phyloP scores from a whole-genome alignment of 2,797 vertebrate genomes.

The Pogonophryne albipinna region DNA sequence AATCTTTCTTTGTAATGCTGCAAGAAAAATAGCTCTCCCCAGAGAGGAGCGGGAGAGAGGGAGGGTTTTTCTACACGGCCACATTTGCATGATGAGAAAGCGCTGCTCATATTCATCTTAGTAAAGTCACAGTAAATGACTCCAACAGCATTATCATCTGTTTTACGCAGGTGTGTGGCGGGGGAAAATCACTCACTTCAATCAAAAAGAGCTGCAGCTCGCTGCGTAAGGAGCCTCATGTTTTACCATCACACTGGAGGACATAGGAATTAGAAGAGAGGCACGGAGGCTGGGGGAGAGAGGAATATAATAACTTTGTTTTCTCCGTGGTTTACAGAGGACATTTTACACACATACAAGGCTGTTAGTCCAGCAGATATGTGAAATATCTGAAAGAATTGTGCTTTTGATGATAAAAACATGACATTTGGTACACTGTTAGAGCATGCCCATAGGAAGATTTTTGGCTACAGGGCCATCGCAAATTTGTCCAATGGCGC shows the following conservation, averaged over 20 bases:
- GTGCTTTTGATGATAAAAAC: no score
- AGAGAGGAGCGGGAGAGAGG: constrained; percentile 59
- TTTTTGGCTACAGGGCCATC: no score
- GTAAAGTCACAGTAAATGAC: constrained; percentile 81
- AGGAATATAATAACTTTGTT: constrained; percentile 70
- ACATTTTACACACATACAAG: constrained; percentile 29
- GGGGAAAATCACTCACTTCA: constrained; percentile 80
- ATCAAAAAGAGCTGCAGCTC: constrained; percentile 83
- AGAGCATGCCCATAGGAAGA: no score
- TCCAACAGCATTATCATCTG: constrained; percentile 82
- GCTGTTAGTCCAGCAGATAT: not conserved
- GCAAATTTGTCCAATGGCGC: no score
- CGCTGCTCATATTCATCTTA: constrained; percentile 78
- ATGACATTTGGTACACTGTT: no score
- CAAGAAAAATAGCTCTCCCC: constrained; percentile 68
- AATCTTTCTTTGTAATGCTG: constrained; percentile 72
- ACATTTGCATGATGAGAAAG: constrained; percentile 83
- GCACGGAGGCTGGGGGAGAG: constrained; percentile 44
- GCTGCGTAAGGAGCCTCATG: constrained; percentile 85
- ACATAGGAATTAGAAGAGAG: constrained; percentile 67
- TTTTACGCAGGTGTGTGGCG: constrained; percentile 78
- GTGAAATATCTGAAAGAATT: no score
- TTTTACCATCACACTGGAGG: constrained; percentile 87
- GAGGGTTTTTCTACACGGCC: constrained; percentile 54
- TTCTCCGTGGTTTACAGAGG: constrained; percentile 53